Base-by-base conservation (phyloP, 2,113 vertebrate species). In the Periophthalmus modestus region DNA sequence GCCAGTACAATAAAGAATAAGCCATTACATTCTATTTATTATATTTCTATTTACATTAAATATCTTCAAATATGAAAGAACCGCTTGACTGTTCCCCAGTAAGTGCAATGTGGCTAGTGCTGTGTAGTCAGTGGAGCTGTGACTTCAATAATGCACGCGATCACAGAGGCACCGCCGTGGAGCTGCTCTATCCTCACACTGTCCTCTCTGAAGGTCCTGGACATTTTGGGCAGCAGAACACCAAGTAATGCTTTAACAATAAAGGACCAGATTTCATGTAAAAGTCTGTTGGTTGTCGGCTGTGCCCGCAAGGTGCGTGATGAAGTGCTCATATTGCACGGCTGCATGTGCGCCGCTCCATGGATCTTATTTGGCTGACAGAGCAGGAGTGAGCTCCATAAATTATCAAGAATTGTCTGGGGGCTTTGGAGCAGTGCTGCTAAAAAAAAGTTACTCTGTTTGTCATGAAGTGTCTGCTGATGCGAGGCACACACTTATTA, bases 341-440 rank as follows among this genome's bases (percentile, higher is more conserved):
- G 61, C 65, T 4, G 39, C 33, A 54, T 69, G 47, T 63, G 46
- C 54, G 54, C 24, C 57, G 19, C 33, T 61, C 34, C 24, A 12
- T 63, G 13, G 15, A 54, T 47, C 36, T 18, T 66, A 36, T 68
- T 73, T 76, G 70, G 68, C 47, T 71, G 73, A 79, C 63, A 73
- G 46, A 73, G 72, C 74, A 70, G 52, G 73, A 57, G 73, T 52
- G 67, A 48, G 28, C 75, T 34, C 73, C 58, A 66, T 75, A 46
- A 72, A 75, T 77, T 52, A 79, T 79, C 24, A 72, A 78, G 67
- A 71, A 57, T 63, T 70, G 55, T 62, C 39, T 5, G 24, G 21
- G 66, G 28, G 62, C 70, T 70, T 24, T 66, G 52, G 43, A 65
- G 68, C 7, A 14, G 66, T 21, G 21, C 39, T 48, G 66, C 46